Percentiles rank a stretch among this genome's conserved stretches.
Evolutionary conservation across 2,113 vertebrate species (phyloP).

Genomic region (Willisornis vidua): DNA sequence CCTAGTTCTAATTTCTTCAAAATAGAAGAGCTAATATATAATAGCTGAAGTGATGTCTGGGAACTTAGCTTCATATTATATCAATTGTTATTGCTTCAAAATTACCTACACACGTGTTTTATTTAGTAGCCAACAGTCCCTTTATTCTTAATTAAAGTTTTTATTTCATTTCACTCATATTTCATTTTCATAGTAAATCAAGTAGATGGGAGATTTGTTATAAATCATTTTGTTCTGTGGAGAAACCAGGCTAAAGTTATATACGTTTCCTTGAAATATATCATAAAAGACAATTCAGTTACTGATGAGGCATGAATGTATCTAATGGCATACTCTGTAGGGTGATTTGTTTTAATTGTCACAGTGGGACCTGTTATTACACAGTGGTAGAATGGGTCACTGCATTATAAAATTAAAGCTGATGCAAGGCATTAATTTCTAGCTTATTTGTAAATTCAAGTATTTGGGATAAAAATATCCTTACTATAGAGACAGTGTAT

Average conservation of each 20-base stretch:
- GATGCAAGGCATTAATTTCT: slow-evolving; percentile 81
- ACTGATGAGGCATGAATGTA: slow-evolving; percentile 91
- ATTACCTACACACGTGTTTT: not conserved
- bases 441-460: slow-evolving; percentile 86
- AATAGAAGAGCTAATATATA: not conserved
- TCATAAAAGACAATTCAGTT: slow-evolving; percentile 85
- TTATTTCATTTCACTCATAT: not conserved
- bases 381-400: slow-evolving; percentile 86
- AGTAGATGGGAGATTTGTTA: not conserved
- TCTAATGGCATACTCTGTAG: slow-evolving; percentile 82
- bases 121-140: slow-evolving; percentile 43
- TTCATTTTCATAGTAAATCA: slow-evolving; percentile 19
- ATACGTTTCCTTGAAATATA: slow-evolving; percentile 79
- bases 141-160: slow-evolving; percentile 35
- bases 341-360: slow-evolving; percentile 96
- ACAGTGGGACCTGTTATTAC: slow-evolving; percentile 87
- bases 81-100: not conserved
- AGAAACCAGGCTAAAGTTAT: not conserved
- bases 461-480: slow-evolving; percentile 77
- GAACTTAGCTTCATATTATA: not conserved
- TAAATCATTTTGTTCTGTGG: slow-evolving; percentile 44
- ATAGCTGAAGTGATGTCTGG: not conserved
- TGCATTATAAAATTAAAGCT: slow-evolving; percentile 89
- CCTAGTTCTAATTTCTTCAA: not conserved
- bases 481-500: slow-evolving; percentile 59